These are phyloP conservation scores for Clarias macrocephalus DNA, from an alignment of 2,113 vertebrate species.

Conservation along the genomic window DNA sequence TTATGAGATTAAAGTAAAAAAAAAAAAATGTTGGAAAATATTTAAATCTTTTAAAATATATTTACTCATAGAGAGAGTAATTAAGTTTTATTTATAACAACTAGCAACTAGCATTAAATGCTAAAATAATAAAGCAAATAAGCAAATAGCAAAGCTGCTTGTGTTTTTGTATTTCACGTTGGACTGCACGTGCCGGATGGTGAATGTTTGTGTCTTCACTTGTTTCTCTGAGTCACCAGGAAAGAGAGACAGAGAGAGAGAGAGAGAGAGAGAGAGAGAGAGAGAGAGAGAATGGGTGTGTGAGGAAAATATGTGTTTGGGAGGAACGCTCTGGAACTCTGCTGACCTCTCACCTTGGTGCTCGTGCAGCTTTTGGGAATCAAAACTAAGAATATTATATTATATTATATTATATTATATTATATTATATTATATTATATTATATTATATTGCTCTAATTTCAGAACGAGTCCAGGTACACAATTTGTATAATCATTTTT, in stretches of 20 bases:
- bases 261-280: neutral
- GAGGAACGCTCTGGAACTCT: neutral
- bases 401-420: no score
- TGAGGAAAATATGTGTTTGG: slow-evolving; percentile 1
- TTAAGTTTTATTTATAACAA: neutral
- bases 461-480: neutral
- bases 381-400: no score
- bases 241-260: neutral
- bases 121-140: neutral
- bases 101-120: neutral
- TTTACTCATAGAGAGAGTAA: neutral
- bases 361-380: neutral
- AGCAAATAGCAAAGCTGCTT: neutral
- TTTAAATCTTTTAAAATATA: neutral
- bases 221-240: neutral
- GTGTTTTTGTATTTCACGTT: neutral
- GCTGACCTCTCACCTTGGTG: neutral
- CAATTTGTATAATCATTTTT: neutral
- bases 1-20: neutral
- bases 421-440: no score
- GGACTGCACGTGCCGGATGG: neutral
- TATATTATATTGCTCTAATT: neutral
- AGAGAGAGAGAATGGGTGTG: no score
- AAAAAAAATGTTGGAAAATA: neutral
- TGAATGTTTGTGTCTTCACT: slow-evolving; percentile 7